phyloP scores from a whole-genome alignment of 2,797 vertebrate genomes.

The Alectoris magna region DNA sequence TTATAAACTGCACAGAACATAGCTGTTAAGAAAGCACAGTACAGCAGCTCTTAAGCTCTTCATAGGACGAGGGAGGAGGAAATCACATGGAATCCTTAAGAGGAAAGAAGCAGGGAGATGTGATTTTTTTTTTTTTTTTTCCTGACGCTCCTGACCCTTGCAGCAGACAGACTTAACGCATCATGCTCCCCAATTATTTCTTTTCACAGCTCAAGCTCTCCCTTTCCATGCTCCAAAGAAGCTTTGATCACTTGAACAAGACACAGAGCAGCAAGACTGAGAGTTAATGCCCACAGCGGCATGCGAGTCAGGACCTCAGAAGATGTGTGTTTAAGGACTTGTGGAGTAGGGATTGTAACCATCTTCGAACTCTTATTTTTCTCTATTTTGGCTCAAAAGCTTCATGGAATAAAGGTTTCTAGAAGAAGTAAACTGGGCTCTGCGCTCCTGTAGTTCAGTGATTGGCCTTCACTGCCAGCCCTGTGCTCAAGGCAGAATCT shows the following conservation, averaged over 20 bases:
- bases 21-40: neutral
- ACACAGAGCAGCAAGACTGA: slow-evolving; percentile 77
- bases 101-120: neutral
- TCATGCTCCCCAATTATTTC: neutral
- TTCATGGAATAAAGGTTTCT: slow-evolving; percentile 65
- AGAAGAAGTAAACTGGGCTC: slow-evolving; percentile 53
- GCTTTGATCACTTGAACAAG: slow-evolving; percentile 88
- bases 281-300: slow-evolving; percentile 57
- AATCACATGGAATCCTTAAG: neutral
- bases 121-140: neutral
- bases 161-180: neutral
- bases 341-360: slow-evolving; percentile 9
- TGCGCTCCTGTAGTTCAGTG: neutral
- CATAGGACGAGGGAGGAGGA: slow-evolving; percentile 22
- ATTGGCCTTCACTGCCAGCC: neutral
- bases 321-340: slow-evolving; percentile 32
- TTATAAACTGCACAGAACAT: neutral
- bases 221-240: slow-evolving; percentile 91
- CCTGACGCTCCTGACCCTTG: too few relatives aligned
- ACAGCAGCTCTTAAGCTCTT: neutral
- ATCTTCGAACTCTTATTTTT: slow-evolving; percentile 11
- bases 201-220: slow-evolving; percentile 90
- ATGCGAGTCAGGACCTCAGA: fast-evolving
- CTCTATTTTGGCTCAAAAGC: slow-evolving; percentile 41
- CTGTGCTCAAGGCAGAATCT: neutral